These are phyloP conservation scores for Amphilophus citrinellus DNA, from an alignment of 2,113 vertebrate species.

Conservation along the genomic window DNA sequence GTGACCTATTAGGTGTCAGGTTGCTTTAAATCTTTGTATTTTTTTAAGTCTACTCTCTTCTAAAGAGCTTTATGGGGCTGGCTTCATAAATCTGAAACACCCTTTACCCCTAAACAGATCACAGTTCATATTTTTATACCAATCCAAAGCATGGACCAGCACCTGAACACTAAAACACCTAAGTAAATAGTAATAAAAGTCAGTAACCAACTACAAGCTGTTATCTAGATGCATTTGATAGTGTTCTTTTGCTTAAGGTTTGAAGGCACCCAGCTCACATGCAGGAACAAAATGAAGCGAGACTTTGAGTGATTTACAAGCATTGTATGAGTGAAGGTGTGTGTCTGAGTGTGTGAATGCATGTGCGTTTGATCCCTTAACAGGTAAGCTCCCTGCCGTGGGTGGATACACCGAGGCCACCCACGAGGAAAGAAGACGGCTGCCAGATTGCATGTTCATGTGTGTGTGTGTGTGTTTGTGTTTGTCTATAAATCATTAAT, in stretches of 20 bases:
- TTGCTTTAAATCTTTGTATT: constrained; percentile 58
- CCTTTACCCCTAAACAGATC: constrained; percentile 28
- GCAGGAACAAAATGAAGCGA: not conserved
- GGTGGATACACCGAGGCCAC: constrained; percentile 51
- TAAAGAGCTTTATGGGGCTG: constrained; percentile 40
- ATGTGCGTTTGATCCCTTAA: constrained; percentile 5
- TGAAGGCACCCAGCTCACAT: not conserved
- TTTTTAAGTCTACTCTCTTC: constrained; percentile 31
- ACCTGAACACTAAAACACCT: not conserved
- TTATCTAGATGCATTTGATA: not conserved
- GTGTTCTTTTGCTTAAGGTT: not conserved
- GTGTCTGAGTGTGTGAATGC: not conserved
- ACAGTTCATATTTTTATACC: constrained; percentile 17
- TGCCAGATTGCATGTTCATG: not conserved
- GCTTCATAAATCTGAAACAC: constrained; percentile 18
- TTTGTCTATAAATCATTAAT: constrained; percentile 3
- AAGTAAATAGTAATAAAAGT: not conserved
- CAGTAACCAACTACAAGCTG: not conserved
- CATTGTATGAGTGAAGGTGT: constrained; percentile 6
- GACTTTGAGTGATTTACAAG: constrained; percentile 39
- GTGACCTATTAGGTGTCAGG: constrained; percentile 56
- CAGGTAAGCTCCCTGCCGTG: not conserved
- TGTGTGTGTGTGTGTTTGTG: not conserved
- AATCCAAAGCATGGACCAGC: not conserved
- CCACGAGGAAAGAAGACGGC: constrained; percentile 14